Evolutionary conservation across 2,888 invertebrate species (phyloP).

Genomic region (Andrena dorsata): DNA sequence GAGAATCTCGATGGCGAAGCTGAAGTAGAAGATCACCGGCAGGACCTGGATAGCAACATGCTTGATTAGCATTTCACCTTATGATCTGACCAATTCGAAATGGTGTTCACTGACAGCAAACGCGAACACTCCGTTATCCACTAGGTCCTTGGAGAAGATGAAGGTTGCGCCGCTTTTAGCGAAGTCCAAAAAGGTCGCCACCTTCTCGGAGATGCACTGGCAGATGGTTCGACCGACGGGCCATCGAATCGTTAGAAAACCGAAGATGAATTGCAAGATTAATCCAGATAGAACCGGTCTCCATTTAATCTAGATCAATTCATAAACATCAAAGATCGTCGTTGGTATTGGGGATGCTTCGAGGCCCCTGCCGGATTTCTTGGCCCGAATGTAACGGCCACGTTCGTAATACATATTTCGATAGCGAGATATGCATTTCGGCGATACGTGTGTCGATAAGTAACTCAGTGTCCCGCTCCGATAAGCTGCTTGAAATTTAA

Average conservation of each 20-base stretch:
- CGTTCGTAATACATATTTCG: neutral
- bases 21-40: slow-evolving; percentile 97
- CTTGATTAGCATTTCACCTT: neutral
- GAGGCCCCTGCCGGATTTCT: neutral
- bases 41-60: slow-evolving; percentile 87
- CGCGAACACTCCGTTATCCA: slow-evolving; percentile 90
- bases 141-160: slow-evolving; percentile 91
- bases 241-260: slow-evolving; percentile 94
- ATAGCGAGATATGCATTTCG: slow-evolving; percentile 15
- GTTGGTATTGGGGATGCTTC: neutral
- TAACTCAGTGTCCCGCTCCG: neutral
- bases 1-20: slow-evolving; percentile 94
- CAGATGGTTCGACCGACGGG: slow-evolving; percentile 90
- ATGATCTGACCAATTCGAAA: neutral
- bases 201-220: slow-evolving; percentile 89
- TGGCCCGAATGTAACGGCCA: neutral
- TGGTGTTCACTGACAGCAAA: slow-evolving; percentile 89
- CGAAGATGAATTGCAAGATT: slow-evolving; percentile 93
- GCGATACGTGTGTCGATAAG: neutral
- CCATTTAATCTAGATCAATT: slow-evolving; percentile 89
- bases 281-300: slow-evolving; percentile 92
- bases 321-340: neutral
- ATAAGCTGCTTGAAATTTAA: slow-evolving; percentile 10
- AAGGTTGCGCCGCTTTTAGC: slow-evolving; percentile 93
- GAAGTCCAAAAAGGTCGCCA: slow-evolving; percentile 92